Percentiles rank a stretch among this genome's conserved stretches.
phyloP scores from a whole-genome alignment of 2,113 vertebrate species.

The Guaruba guarouba region DNA sequence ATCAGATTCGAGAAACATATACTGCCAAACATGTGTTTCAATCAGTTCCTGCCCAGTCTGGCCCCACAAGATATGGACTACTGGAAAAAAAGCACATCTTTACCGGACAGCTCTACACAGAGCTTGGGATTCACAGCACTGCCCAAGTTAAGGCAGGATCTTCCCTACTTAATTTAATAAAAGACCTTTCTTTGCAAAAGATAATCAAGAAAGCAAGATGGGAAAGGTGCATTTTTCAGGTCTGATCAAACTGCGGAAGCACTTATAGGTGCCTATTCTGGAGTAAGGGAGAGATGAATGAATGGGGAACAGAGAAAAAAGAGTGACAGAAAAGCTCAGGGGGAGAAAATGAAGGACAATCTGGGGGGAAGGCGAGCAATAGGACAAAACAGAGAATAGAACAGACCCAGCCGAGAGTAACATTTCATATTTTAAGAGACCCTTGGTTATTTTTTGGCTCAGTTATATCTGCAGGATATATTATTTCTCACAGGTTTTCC shows the following conservation, averaged over 20 bases:
- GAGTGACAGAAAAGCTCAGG: neutral
- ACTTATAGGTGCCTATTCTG: neutral
- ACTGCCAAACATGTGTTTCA: neutral
- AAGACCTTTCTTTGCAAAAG: neutral
- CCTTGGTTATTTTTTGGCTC: conserved; percentile 15
- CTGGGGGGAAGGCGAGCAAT: neutral
- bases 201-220: neutral
- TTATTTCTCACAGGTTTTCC: conserved; percentile 46
- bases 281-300: neutral
- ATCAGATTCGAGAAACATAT: fast-evolving
- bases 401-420: neutral
- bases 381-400: neutral
- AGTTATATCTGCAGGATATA: conserved; percentile 45
- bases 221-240: neutral
- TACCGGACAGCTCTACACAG: neutral
- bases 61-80: neutral
- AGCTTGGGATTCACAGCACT: neutral
- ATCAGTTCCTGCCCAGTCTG: neutral
- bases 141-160: neutral
- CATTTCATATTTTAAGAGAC: conserved; percentile 42
- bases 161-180: neutral
- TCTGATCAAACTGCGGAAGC: neutral
- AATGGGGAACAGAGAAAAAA: neutral
- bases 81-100: neutral
- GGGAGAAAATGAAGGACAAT: neutral